Base-by-base conservation (phyloP, 2,888 invertebrate species). In the Argyresthia goedartella region DNA sequence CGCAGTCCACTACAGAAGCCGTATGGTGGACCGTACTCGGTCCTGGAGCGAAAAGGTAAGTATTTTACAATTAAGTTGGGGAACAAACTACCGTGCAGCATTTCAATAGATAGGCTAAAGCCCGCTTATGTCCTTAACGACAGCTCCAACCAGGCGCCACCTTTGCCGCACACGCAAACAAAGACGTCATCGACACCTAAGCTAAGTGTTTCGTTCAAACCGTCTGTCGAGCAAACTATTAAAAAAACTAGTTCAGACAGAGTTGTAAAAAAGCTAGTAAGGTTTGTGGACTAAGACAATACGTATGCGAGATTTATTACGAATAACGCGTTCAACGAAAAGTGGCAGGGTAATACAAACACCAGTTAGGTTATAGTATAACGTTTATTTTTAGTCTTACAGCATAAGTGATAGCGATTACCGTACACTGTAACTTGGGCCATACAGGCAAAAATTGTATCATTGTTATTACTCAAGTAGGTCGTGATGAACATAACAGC, bases 51-150 rank as follows among this genome's bases (percentile, higher is more conserved):
- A 35, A 41, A 10, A 11, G 49, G 11, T 39, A 58, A 55, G 35
- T 42, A 52, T 42, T 58, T 39, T 25, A 39, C 15, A 8, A 48
- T 54, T 35, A 14, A 53, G 36, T 35, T 53, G 9, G 15, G 49
- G 7, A 36, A 53, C 36, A 51, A 47, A 45, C n/a, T n/a, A n/a
- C 15, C 50, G 25, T 14, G 13, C 25, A 52, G n/a, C 34, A 49
- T 58, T 39, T 52, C 51, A 16, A 58, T 56, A 4, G 57, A 56
- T 33, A 44, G 58, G 42, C 43, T 57, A 33, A 57, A 58, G 43
- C 54, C 58, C 2, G 54, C 55, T 9, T 56, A 53, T 41, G 8
- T 51, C 14, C 42, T 51, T 10, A 10, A 35, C 13, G 46, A 46
- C 1, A 16, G 1, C 2, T 43, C 13, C 3, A 4, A 13, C 43